Evolutionary conservation across 2,113 vertebrate species (phyloP).

Genomic region (Gavialis gangeticus): DNA sequence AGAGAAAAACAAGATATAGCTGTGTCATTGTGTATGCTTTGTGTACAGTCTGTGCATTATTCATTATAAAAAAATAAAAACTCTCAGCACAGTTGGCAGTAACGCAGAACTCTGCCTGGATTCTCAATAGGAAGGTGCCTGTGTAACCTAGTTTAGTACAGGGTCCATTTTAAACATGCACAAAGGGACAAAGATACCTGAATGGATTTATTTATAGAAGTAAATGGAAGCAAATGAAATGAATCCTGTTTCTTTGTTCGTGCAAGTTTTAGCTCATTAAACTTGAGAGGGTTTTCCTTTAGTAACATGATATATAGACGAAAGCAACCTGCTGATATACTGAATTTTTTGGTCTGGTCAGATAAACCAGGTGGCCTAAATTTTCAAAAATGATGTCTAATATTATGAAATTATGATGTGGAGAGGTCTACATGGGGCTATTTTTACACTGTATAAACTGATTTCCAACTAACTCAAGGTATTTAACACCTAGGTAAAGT

Average conservation of each 20-base stretch:
- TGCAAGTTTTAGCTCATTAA: not conserved
- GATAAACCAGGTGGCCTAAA: not conserved
- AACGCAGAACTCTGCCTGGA: not conserved
- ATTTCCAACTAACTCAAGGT: not conserved
- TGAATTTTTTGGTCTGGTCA: not conserved
- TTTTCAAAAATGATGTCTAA: not conserved
- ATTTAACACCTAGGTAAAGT: not conserved
- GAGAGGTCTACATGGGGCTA: not conserved
- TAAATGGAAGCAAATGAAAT: not conserved
- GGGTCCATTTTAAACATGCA: not conserved
- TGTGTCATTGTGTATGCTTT: not conserved
- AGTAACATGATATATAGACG: not conserved
- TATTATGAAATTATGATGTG: not conserved
- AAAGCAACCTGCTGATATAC: not conserved
- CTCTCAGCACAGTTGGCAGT: not conserved
- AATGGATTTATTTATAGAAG: not conserved
- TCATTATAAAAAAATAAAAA: not conserved
- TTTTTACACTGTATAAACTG: not conserved
- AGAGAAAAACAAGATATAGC: not conserved
- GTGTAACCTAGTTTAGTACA: not conserved
- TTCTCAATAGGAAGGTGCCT: not conserved
- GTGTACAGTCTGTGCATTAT: rapidly evolving
- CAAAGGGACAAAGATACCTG: not conserved
- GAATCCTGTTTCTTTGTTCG: not conserved
- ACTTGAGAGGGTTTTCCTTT: not conserved